These are phyloP conservation scores for Tipula lateralis DNA, from an alignment of 2,888 invertebrate genomes.

Conservation along the genomic window DNA sequence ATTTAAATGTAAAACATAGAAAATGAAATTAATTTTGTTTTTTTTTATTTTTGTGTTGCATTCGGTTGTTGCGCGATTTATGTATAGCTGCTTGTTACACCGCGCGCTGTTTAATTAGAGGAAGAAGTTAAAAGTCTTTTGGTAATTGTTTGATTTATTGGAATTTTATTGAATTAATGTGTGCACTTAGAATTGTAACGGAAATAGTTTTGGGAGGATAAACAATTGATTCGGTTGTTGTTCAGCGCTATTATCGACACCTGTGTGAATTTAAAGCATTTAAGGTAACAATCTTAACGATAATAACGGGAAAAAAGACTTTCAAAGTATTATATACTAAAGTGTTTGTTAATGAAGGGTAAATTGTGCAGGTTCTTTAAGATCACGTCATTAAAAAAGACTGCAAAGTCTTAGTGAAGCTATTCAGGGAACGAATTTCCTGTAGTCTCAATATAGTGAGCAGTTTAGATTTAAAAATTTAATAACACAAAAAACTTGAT, in stretches of 20 bases:
- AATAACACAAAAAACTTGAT: too few species aligned
- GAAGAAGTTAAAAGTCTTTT: background rate
- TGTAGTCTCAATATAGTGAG: too few species aligned
- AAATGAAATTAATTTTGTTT: background rate
- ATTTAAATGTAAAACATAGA: constrained; percentile 24
- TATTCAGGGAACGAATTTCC: too few species aligned
- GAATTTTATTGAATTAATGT: background rate
- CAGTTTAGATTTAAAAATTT: too few species aligned
- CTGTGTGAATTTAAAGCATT: background rate
- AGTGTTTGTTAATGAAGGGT: too few species aligned
- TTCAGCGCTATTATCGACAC: background rate
- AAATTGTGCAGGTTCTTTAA: too few species aligned
- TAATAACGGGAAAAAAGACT: too few species aligned
- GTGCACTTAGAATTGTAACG: background rate
- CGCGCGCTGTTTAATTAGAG: background rate
- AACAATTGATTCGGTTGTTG: background rate
- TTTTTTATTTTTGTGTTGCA: background rate
- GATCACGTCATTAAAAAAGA: too few species aligned
- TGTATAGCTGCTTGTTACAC: constrained; percentile 14
- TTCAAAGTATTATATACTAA: too few species aligned
- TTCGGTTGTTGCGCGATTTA: constrained; percentile 6
- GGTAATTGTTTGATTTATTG: background rate
- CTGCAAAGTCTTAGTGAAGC: too few species aligned
- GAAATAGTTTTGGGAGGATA: background rate
- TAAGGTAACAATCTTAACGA: too few species aligned